Evolutionary conservation across 2,113 vertebrate genomes (phyloP).

Genomic region (Marcusenius ussheri): DNA sequence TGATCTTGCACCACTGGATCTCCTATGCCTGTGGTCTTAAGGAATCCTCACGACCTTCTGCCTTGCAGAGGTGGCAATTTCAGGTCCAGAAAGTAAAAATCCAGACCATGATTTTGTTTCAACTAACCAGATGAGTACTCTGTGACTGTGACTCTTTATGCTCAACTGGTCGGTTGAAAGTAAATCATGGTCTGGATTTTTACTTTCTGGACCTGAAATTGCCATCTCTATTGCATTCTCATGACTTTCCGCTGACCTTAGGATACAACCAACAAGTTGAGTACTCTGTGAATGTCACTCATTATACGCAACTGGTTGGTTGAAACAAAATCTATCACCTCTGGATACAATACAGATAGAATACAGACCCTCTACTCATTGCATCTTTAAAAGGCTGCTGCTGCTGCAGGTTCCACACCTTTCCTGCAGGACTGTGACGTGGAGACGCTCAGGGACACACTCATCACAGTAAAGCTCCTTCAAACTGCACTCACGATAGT

Average conservation of each 20-base stretch:
- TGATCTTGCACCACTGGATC: neutral
- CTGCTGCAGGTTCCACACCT: neutral
- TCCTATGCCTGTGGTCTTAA: neutral
- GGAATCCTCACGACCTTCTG: neutral
- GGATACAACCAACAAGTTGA: neutral
- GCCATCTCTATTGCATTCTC: neutral
- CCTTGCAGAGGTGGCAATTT: too few relatives aligned
- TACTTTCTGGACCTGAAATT: too few relatives aligned
- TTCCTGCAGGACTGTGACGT: neutral
- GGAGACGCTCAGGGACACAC: neutral
- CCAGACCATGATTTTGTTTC: too few relatives aligned
- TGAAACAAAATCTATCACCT: neutral
- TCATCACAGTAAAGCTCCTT: neutral
- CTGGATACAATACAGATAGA: neutral
- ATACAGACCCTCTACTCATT: neutral
- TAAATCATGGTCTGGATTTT: too few relatives aligned
- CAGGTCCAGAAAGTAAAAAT: too few relatives aligned
- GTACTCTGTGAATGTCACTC: neutral
- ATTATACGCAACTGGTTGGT: neutral
- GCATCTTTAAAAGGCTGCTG: neutral
- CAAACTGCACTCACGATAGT: neutral
- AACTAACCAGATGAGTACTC: too few relatives aligned
- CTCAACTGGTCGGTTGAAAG: too few relatives aligned
- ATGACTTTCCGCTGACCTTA: neutral
- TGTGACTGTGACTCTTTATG: too few relatives aligned